Percentiles rank a stretch among this genome's conserved stretches.
phyloP scores from a whole-genome alignment of 2,113 vertebrate species.

The Stigmatopora nigra region DNA sequence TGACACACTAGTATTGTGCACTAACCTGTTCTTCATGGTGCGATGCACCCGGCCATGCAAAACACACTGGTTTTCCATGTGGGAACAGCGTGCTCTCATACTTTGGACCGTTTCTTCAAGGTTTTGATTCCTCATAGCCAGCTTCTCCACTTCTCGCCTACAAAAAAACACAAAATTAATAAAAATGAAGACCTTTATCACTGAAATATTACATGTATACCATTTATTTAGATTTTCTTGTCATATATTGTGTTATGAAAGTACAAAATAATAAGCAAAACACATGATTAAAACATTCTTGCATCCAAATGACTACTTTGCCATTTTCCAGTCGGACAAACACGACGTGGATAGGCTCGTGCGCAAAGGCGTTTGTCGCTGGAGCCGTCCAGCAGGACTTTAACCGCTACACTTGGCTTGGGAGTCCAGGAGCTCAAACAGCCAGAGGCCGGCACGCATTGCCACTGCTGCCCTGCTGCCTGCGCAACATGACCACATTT shows the following conservation, averaged over 20 bases:
- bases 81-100: constrained; percentile 75
- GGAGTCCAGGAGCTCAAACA: constrained; percentile 56
- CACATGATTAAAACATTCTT: too few species aligned
- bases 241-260: too few species aligned
- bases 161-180: background rate
- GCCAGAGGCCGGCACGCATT: constrained; percentile 41
- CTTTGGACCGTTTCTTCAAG: constrained; percentile 73
- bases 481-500: background rate
- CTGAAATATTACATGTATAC: too few species aligned
- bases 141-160: constrained; percentile 77
- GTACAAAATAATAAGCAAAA: too few species aligned
- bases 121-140: constrained; percentile 78
- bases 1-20: too few species aligned
- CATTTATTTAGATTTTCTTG: too few species aligned
- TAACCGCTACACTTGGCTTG: constrained; percentile 56
- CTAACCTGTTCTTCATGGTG: constrained; percentile 88
- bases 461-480: constrained; percentile 26
- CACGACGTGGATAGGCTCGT: too few species aligned
- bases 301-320: too few species aligned
- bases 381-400: constrained; percentile 57
- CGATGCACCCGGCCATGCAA: constrained; percentile 86
- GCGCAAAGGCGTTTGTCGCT: background rate
- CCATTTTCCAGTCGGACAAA: too few species aligned
- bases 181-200: background rate
- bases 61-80: constrained; percentile 86